These are phyloP conservation scores for Pimephales promelas DNA, from an alignment of 2,113 vertebrate genomes.

Conservation along the genomic window DNA sequence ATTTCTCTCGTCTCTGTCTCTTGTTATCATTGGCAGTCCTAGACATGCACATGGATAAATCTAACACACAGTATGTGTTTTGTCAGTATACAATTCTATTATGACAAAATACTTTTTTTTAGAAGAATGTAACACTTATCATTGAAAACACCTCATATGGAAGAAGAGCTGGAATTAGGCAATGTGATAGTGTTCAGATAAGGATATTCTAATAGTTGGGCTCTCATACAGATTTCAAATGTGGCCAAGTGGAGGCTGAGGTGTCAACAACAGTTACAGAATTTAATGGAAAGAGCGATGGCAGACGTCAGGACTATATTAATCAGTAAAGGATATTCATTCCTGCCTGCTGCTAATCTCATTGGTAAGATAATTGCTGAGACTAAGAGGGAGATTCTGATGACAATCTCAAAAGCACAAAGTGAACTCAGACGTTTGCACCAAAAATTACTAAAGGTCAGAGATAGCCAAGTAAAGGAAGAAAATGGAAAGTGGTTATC, in stretches of 20 bases:
- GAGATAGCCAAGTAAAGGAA: not conserved
- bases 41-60: constrained; percentile 53
- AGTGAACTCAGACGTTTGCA: constrained; percentile 53
- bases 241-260: not conserved
- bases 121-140: not conserved
- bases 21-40: constrained; percentile 50
- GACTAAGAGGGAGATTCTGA: constrained; percentile 73
- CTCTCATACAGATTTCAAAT: not conserved
- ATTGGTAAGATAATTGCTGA: constrained; percentile 11
- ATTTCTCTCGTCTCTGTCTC: constrained; percentile 54
- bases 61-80: no score
- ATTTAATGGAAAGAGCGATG: constrained; percentile 24
- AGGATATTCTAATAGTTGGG: not conserved
- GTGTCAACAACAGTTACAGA: constrained; percentile 14
- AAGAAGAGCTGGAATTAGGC: constrained; percentile 11
- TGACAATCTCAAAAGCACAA: constrained; percentile 68
- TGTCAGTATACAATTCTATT: no score
- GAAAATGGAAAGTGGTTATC: not conserved
- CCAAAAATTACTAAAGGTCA: not conserved
- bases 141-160: not conserved
- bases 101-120: no score
- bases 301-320: constrained; percentile 58
- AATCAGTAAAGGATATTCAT: constrained; percentile 69
- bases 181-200: constrained; percentile 17
- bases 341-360: constrained; percentile 66